A percentile compares a stretch with the other conserved stretches of the same genome.
phyloP scores from a whole-genome alignment of 2,888 invertebrate species.

The Meghimatium bilineatum region DNA sequence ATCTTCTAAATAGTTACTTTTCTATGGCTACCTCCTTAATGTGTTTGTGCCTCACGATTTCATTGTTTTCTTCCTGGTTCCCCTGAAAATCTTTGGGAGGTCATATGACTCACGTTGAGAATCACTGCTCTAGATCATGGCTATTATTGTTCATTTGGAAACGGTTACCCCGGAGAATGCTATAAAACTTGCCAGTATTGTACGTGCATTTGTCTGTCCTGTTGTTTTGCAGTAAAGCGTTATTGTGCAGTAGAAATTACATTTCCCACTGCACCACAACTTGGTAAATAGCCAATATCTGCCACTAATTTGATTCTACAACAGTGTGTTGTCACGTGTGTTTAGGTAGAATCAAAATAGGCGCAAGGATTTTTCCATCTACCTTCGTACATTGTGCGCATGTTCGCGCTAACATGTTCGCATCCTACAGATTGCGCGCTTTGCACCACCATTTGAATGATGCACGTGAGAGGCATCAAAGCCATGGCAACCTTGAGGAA shows the following conservation, averaged over 20 bases:
- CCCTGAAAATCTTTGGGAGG: too few relatives aligned
- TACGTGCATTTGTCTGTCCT: too few relatives aligned
- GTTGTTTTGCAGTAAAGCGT: not conserved
- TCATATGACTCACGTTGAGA: too few relatives aligned
- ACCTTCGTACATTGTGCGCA: constrained; percentile 6
- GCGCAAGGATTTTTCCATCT: not conserved
- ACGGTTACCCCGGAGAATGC: too few relatives aligned
- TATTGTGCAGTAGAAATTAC: not conserved
- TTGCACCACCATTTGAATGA: not conserved
- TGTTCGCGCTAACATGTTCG: not conserved
- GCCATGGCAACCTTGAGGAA: constrained; percentile 20
- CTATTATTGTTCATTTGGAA: too few relatives aligned
- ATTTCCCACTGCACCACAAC: not conserved
- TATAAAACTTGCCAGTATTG: too few relatives aligned
- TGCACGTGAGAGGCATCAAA: constrained; percentile 20
- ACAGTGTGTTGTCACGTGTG: not conserved
- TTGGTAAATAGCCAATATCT: not conserved
- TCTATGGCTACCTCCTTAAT: too few relatives aligned
- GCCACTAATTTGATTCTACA: not conserved
- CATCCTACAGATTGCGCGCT: not conserved
- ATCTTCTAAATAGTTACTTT: too few relatives aligned
- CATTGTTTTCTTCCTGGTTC: too few relatives aligned
- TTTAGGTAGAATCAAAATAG: not conserved
- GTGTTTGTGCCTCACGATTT: too few relatives aligned
- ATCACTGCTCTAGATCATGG: too few relatives aligned